These are phyloP conservation scores for Zaprionus nigranus DNA, from an alignment of 1,140 invertebrate genomes.

Conservation along the genomic window DNA sequence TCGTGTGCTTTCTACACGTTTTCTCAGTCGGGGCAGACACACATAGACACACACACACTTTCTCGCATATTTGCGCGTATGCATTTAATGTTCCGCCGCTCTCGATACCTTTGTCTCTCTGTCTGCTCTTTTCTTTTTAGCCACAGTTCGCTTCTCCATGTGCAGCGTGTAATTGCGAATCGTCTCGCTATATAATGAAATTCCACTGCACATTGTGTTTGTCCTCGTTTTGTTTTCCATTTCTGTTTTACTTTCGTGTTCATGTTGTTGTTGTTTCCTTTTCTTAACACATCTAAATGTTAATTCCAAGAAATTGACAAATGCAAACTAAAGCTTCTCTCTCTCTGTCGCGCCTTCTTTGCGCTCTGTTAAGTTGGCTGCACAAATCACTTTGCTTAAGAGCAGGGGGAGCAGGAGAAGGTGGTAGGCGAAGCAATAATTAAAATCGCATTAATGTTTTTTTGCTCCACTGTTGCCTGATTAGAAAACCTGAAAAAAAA, in stretches of 20 bases:
- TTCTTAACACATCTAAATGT: slow-evolving; percentile 50
- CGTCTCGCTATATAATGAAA: slow-evolving; percentile 53
- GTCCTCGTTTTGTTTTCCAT: slow-evolving; percentile 22
- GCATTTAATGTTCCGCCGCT: slow-evolving; percentile 1
- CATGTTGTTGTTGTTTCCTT: slow-evolving; percentile 46
- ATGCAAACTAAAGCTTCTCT: slow-evolving; percentile 25
- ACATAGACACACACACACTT: not conserved
- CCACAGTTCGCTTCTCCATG: not conserved
- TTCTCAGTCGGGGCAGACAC: not conserved
- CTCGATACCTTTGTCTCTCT: slow-evolving; percentile 11
- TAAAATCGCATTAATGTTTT: slow-evolving; percentile 67
- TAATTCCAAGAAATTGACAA: slow-evolving; percentile 35
- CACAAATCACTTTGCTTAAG: slow-evolving; percentile 15
- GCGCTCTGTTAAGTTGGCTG: not conserved
- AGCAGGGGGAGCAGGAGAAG: not conserved
- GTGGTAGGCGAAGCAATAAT: slow-evolving; percentile 50
- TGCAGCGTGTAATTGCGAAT: slow-evolving; percentile 43
- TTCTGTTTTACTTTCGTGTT: slow-evolving; percentile 16
- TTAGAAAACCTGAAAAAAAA: slow-evolving; percentile 19
- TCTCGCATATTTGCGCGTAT: not conserved
- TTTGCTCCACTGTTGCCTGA: slow-evolving; percentile 30
- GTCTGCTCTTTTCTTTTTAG: slow-evolving; percentile 9
- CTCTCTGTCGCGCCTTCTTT: not conserved
- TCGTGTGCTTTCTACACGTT: not conserved
- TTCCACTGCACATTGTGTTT: slow-evolving; percentile 26